Evolutionary conservation across 2,888 invertebrate genomes (phyloP).

Genomic region (Diarsia rubi): DNA sequence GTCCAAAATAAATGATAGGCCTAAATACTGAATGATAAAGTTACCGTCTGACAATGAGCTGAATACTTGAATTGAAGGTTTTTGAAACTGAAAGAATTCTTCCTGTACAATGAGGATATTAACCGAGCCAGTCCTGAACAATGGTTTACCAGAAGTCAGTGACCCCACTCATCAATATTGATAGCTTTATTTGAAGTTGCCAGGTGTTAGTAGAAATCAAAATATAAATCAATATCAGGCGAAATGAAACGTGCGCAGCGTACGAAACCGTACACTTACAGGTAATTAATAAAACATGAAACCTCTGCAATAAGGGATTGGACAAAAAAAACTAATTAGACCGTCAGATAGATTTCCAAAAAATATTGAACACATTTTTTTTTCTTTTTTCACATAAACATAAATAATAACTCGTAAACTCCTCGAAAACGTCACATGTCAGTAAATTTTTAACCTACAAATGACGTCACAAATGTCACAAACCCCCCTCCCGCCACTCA

Average conservation of each 20-base stretch:
- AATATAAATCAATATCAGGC: constrained; percentile 51
- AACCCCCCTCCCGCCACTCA: too few species aligned
- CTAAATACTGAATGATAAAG: background rate
- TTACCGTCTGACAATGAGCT: background rate
- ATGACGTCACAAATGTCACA: too few species aligned
- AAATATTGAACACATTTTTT: too few species aligned
- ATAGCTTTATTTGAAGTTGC: constrained; percentile 48
- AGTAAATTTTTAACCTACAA: too few species aligned
- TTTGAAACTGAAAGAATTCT: background rate
- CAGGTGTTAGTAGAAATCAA: constrained; percentile 57
- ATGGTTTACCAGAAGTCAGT: constrained; percentile 57
- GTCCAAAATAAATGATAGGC: background rate
- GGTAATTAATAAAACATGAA: constrained; percentile 42
- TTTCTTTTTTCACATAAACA: too few species aligned
- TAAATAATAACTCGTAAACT: too few species aligned
- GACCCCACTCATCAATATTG: constrained; percentile 66
- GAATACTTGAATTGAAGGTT: background rate
- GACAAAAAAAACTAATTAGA: too few species aligned
- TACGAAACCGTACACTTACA: constrained; percentile 11
- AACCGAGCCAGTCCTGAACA: constrained; percentile 4
- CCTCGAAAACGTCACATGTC: too few species aligned
- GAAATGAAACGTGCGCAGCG: constrained; percentile 44
- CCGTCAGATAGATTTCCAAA: too few species aligned
- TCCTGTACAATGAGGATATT: constrained; percentile 21
- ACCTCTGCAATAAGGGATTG: background rate